A percentile compares a stretch with the other conserved stretches of the same genome.
Evolutionary conservation across 2,113 vertebrate genomes (phyloP).

Genomic region (Phycodurus eques): DNA sequence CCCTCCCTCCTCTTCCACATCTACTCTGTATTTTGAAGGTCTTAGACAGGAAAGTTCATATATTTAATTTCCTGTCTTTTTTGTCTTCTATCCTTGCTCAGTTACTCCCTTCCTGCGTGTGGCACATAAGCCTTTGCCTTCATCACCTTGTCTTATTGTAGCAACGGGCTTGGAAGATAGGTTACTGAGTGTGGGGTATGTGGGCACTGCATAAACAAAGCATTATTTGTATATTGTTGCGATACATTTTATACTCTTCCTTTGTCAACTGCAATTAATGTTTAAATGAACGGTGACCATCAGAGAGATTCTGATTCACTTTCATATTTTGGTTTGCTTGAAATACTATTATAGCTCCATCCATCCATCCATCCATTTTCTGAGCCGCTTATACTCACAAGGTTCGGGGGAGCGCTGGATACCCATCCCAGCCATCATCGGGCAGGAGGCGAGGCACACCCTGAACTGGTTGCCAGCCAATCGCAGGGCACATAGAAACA

Average conservation of each 20-base stretch:
- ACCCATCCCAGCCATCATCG: no score
- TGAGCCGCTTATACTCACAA: no score
- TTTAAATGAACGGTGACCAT: neutral
- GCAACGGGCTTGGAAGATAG: conserved; percentile 2
- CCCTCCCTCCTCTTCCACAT: conserved; percentile 16
- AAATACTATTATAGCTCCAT: neutral
- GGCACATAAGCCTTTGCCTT: neutral
- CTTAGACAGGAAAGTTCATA: conserved; percentile 25
- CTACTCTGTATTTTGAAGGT: conserved; percentile 21
- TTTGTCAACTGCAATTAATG: neutral
- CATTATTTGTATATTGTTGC: conserved; percentile 14
- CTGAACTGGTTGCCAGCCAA: no score
- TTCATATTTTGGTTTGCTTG: neutral
- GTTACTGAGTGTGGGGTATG: neutral
- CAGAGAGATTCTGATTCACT: neutral
- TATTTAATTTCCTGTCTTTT: conserved; percentile 15
- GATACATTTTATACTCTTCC: neutral
- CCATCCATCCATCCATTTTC: no score
- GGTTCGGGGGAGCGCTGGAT: no score
- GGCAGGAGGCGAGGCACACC: no score
- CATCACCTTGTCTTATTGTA: conserved; percentile 10
- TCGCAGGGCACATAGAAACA: no score
- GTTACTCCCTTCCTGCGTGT: conserved; percentile 24
- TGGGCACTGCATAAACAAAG: conserved; percentile 4
- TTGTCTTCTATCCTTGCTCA: neutral